Evolutionary conservation across 2,888 invertebrate genomes (phyloP).

Genomic region (Phytoseiulus persimilis): DNA sequence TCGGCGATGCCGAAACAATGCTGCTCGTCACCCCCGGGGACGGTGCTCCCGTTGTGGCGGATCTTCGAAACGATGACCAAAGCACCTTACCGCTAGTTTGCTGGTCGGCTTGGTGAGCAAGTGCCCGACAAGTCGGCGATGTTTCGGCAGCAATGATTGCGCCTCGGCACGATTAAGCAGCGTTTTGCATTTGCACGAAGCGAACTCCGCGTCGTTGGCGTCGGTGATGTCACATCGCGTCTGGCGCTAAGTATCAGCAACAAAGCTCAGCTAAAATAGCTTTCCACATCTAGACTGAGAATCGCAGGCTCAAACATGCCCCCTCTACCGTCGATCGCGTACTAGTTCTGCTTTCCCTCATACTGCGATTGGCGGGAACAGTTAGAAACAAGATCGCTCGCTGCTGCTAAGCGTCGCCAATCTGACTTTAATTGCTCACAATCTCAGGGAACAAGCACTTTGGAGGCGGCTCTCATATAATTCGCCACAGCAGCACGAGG

Average conservation of each 20-base stretch:
- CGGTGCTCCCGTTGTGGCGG: not conserved
- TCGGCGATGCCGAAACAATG: not conserved
- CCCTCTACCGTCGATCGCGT: not conserved
- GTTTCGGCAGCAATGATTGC: not conserved
- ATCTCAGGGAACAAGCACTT: not conserved
- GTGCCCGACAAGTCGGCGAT: not conserved
- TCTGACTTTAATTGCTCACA: not conserved
- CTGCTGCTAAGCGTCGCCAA: not conserved
- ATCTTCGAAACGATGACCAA: not conserved
- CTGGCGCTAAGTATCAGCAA: not conserved
- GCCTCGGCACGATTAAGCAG: not conserved
- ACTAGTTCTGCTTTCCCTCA: not conserved
- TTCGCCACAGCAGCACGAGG: not conserved
- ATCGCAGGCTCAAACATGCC: not conserved
- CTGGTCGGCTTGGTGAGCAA: not conserved
- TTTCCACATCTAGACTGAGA: not conserved
- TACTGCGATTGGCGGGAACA: not conserved
- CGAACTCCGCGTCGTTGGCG: not conserved
- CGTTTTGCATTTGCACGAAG: not conserved
- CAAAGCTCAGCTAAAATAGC: not conserved
- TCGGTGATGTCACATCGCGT: not conserved
- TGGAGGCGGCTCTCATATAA: not conserved
- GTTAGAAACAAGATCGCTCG: not conserved
- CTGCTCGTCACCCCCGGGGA: not conserved
- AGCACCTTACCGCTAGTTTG: not conserved